phyloP scores from a whole-genome alignment of 1,140 invertebrate species.

The Pseudomyrmex gracilis region DNA sequence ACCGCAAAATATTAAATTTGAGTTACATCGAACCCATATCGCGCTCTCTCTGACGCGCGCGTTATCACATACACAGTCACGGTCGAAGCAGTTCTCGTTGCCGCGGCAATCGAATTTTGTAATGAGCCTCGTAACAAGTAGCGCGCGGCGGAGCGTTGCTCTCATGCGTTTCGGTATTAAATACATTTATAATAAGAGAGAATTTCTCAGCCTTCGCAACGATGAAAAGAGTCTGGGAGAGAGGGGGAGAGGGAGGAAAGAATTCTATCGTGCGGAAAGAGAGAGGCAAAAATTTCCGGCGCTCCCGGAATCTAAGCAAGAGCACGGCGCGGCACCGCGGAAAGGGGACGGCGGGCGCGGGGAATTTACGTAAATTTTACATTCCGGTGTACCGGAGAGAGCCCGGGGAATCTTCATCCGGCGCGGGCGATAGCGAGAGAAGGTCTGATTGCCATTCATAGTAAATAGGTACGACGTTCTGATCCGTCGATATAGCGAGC shows the following conservation, averaged over 20 bases:
- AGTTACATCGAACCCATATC: no score
- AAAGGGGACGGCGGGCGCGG: neutral
- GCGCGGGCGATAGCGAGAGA: slow-evolving; percentile 40
- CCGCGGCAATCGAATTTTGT: no score
- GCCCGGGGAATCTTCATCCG: slow-evolving; percentile 29
- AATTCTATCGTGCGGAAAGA: slow-evolving; percentile 1
- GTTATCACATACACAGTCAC: no score
- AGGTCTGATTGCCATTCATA: slow-evolving; percentile 57
- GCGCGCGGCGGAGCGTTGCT: neutral
- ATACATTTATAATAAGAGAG: slow-evolving; percentile 35
- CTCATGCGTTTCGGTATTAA: neutral
- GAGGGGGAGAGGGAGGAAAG: neutral
- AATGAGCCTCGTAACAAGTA: neutral
- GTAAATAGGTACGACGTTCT: slow-evolving; percentile 63
- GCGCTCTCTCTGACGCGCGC: no score
- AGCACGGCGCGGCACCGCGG: neutral
- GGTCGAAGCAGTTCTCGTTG: no score
- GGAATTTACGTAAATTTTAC: slow-evolving; percentile 59
- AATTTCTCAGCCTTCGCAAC: slow-evolving; percentile 7
- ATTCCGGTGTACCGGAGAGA: slow-evolving; percentile 25
- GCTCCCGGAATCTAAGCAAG: slow-evolving; percentile 31
- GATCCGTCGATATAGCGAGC: slow-evolving; percentile 31
- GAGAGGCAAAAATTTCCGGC: slow-evolving; percentile 35
- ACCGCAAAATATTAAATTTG: no score
- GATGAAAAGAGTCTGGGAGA: neutral